Percentiles rank a stretch among this genome's conserved stretches.
These are phyloP conservation scores for Lichenostomus cassidix DNA, from an alignment of 2,113 vertebrate species.

Conservation along the genomic window DNA sequence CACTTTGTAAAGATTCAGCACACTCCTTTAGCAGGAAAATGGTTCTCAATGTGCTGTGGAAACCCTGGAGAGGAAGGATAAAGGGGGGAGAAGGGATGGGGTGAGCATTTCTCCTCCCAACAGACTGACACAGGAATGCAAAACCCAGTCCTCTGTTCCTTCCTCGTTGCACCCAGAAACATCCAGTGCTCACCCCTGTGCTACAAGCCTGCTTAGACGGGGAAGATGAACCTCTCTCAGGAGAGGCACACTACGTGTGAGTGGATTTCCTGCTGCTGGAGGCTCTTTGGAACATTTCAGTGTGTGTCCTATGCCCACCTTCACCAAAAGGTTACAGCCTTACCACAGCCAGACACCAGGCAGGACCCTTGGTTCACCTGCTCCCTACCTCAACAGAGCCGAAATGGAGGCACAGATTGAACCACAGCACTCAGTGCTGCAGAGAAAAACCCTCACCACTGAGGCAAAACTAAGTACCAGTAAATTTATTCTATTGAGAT, in stretches of 20 bases:
- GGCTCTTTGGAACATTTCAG: neutral
- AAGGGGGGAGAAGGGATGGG: neutral
- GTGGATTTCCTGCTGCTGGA: neutral
- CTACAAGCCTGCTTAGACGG: rapidly evolving
- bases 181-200: neutral
- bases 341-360: neutral
- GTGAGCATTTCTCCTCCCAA: neutral
- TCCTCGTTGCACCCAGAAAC: neutral
- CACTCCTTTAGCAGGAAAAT: neutral
- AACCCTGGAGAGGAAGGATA: neutral
- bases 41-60: neutral
- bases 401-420: neutral
- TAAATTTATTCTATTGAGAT: neutral
- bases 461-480: neutral
- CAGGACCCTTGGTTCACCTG: neutral
- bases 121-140: neutral
- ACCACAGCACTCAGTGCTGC: neutral
- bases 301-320: neutral
- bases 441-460: neutral
- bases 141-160: neutral
- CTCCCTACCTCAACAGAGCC: neutral
- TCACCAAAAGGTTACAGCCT: neutral
- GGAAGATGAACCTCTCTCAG: neutral
- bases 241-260: neutral
- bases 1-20: neutral